A percentile compares a stretch with the other conserved stretches of the same genome.
Evolutionary conservation across 2,113 vertebrate species (phyloP).

Genomic region (Electrona antarctica): DNA sequence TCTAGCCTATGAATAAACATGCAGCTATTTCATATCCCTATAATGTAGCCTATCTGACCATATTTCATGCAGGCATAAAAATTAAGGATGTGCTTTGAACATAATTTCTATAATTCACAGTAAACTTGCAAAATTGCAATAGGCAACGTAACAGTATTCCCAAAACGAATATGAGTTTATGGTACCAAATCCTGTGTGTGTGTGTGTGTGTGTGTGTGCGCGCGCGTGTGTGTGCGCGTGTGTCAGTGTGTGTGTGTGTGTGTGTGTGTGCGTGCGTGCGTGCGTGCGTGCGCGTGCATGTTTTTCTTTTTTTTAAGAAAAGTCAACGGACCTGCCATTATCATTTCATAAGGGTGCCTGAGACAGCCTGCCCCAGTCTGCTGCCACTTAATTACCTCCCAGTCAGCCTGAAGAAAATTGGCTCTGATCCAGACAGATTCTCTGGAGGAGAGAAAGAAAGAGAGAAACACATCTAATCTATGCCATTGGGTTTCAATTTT

Average conservation of each 20-base stretch:
- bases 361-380: slow-evolving; percentile 70
- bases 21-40: not conserved
- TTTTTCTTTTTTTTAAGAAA: slow-evolving; percentile 11
- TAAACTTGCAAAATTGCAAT: too few relatives aligned
- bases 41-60: too few relatives aligned
- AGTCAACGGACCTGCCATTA: slow-evolving; percentile 48
- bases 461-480: slow-evolving; percentile 51
- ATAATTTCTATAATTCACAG: not conserved
- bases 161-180: not conserved
- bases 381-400: slow-evolving; percentile 75
- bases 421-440: slow-evolving; percentile 65
- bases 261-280: not conserved
- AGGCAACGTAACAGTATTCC: too few relatives aligned
- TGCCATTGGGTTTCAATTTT: slow-evolving; percentile 64
- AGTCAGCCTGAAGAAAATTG: slow-evolving; percentile 67
- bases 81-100: not conserved
- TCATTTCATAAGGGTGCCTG: slow-evolving; percentile 64
- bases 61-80: not conserved
- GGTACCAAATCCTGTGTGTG: slow-evolving; percentile 2
- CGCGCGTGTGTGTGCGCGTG: not conserved
- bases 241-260: not conserved
- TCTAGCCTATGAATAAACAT: not conserved
- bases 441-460: slow-evolving; percentile 49
- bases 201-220: slow-evolving; percentile 10
- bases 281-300: not conserved